These are phyloP conservation scores for Dolichallabes microphthalmus DNA, from an alignment of 2,113 vertebrate species.

Conservation along the genomic window DNA sequence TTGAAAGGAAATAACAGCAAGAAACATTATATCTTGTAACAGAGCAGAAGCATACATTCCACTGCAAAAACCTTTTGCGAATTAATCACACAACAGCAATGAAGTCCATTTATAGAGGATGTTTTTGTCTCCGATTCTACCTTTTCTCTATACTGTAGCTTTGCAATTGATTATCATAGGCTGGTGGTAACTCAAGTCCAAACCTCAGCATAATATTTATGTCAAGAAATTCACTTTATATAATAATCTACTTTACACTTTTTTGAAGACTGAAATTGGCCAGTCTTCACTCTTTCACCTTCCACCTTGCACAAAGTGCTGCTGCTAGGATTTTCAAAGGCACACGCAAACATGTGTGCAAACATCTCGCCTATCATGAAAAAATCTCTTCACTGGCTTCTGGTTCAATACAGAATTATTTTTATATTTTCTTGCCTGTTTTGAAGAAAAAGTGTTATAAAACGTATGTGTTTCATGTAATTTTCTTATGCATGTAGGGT, in stretches of 20 bases:
- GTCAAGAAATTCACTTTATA: not conserved
- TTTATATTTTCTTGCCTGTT: too few relatives aligned
- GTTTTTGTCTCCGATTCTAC: not conserved
- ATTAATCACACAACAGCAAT: not conserved
- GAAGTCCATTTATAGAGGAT: not conserved
- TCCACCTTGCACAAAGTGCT: too few relatives aligned
- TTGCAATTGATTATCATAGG: not conserved
- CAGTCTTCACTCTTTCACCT: too few relatives aligned
- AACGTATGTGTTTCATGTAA: not conserved
- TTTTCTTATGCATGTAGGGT: too few relatives aligned
- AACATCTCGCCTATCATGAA: too few relatives aligned
- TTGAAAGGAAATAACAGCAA: constrained; percentile 47
- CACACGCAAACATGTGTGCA: too few relatives aligned
- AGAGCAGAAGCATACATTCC: not conserved
- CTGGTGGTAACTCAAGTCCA: not conserved
- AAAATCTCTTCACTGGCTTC: too few relatives aligned
- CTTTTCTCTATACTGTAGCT: not conserved
- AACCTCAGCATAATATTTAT: not conserved
- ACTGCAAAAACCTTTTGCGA: not conserved
- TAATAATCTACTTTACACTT: too few relatives aligned
- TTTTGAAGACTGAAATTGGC: too few relatives aligned
- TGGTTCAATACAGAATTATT: too few relatives aligned
- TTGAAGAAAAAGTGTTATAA: too few relatives aligned
- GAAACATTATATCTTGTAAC: constrained; percentile 43
- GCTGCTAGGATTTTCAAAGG: too few relatives aligned